Conservation (phyloP, 2,888 invertebrate genomes). For the Himalopsyche kuldschensis region DNA sequence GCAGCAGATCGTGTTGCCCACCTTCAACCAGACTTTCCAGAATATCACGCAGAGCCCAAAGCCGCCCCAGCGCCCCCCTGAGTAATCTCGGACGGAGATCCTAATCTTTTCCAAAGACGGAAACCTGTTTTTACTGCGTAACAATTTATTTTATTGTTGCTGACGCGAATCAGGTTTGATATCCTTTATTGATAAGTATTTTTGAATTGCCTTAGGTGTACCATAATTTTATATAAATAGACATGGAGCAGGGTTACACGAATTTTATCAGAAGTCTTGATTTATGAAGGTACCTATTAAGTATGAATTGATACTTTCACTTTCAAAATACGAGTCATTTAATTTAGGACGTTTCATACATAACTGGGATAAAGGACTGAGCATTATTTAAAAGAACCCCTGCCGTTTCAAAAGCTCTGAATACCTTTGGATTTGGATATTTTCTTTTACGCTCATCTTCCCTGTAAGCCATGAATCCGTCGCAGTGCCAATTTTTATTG, state of each 20-base stretch:
- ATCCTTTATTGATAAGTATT: neutral
- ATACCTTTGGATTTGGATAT: neutral
- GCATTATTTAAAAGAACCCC: neutral
- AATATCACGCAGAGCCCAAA: conserved; percentile 50
- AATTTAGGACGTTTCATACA: neutral
- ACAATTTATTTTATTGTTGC: neutral
- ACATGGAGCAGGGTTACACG: neutral
- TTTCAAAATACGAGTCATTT: neutral
- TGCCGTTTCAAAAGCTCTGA: neutral
- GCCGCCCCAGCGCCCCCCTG: conserved; percentile 55
- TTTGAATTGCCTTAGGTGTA: neutral
- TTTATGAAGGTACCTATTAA: neutral
- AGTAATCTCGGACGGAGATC: conserved; percentile 4
- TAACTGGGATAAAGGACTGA: neutral
- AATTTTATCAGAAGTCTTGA: neutral
- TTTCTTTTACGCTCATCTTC: neutral
- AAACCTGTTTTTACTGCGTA: neutral
- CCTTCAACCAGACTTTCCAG: conserved; percentile 57
- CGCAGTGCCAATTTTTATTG: too few relatives aligned
- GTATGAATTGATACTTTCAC: neutral
- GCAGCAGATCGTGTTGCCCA: conserved; percentile 51
- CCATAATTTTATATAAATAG: neutral
- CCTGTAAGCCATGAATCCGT: too few relatives aligned
- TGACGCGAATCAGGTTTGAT: neutral
- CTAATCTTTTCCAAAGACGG: neutral